A percentile compares a stretch with the other conserved stretches of the same genome.
Evolutionary conservation across 2,888 invertebrate genomes (phyloP).

Genomic region (Fissipunctia ypsillon): DNA sequence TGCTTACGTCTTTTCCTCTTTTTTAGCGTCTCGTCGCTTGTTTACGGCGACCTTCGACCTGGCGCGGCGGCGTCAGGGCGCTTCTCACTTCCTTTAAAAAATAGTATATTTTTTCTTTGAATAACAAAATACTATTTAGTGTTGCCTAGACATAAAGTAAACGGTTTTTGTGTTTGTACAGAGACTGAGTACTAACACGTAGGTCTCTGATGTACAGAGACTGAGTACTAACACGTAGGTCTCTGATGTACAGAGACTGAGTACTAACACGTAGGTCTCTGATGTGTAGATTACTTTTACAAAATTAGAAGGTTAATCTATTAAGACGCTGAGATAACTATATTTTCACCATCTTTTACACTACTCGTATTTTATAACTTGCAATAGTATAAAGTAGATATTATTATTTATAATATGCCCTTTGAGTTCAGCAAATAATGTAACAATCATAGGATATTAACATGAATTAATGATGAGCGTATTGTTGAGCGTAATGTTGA

Average conservation of each 20-base stretch:
- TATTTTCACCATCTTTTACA: too few species aligned
- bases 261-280: not conserved
- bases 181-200: not conserved
- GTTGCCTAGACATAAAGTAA: slow-evolving; percentile 20
- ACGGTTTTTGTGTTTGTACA: not conserved
- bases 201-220: not conserved
- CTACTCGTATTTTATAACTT: not conserved
- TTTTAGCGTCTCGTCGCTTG: slow-evolving; percentile 32
- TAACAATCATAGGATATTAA: not conserved
- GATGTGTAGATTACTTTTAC: not conserved
- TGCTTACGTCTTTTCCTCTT: slow-evolving; percentile 13
- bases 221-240: not conserved
- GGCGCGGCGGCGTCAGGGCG: not conserved
- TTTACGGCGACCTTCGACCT: slow-evolving; percentile 41
- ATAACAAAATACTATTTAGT: slow-evolving; percentile 38
- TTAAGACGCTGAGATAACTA: not conserved
- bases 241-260: slow-evolving; percentile 13
- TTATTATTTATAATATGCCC: not conserved
- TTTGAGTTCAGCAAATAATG: not conserved
- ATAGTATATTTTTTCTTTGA: slow-evolving; percentile 10
- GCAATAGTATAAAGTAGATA: not conserved
- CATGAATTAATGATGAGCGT: not conserved
- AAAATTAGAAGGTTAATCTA: not conserved
- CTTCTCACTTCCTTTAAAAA: slow-evolving; percentile 45
- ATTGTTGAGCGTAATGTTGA: not conserved